These are phyloP conservation scores for Sparidentex hasta DNA, from an alignment of 2,797 vertebrate species.

Conservation along the genomic window DNA sequence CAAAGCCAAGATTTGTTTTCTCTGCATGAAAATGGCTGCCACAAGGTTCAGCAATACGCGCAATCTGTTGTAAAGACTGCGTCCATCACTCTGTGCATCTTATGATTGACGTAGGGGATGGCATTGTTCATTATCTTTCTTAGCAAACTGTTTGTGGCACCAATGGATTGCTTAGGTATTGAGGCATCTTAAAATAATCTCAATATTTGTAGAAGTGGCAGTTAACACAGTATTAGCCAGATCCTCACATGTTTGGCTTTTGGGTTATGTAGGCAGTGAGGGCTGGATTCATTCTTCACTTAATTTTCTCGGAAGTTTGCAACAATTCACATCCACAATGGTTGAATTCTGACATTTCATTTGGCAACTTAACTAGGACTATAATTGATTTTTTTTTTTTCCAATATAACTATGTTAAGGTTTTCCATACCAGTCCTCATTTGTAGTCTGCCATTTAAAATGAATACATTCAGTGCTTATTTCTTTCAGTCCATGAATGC, in stretches of 20 bases:
- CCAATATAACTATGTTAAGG: neutral
- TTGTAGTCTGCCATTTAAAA: neutral
- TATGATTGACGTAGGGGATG: neutral
- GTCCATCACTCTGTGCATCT: neutral
- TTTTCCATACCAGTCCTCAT: neutral
- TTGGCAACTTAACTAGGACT: neutral
- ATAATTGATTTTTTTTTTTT: neutral
- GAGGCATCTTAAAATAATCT: neutral
- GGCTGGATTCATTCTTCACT: neutral
- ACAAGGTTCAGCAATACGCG: neutral
- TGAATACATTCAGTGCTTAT: slow-evolving; percentile 9
- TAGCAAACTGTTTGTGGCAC: neutral
- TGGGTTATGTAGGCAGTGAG: fast-evolving
- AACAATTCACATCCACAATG: neutral
- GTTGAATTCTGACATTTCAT: neutral
- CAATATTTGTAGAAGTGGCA: neutral
- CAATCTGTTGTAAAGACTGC: neutral
- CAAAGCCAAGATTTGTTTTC: neutral
- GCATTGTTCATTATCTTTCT: neutral
- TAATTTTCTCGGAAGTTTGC: neutral
- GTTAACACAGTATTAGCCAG: neutral
- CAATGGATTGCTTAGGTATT: neutral
- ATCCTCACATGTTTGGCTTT: neutral
- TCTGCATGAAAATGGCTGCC: neutral
- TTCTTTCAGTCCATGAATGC: slow-evolving; percentile 27